These are phyloP conservation scores for Halictus quadricinctus DNA, from an alignment of 2,888 invertebrate species.

Conservation along the genomic window DNA sequence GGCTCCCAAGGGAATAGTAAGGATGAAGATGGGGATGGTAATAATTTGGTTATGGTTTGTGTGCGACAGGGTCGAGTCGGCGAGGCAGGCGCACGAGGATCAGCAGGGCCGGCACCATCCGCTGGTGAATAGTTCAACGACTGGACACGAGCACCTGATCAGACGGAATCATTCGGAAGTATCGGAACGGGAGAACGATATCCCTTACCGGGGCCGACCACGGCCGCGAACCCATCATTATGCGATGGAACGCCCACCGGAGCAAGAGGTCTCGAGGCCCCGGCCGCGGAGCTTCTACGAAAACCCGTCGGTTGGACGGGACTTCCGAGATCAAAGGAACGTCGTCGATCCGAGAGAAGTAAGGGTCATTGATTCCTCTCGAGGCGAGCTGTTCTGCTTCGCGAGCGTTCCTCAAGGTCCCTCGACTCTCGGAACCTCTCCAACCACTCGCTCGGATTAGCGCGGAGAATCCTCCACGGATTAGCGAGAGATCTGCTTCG, in stretches of 20 bases:
- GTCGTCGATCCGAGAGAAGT: slow-evolving; percentile 75
- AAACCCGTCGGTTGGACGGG: slow-evolving; percentile 76
- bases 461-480: neutral
- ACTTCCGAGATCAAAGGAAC: slow-evolving; percentile 76
- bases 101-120: slow-evolving; percentile 70
- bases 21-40: neutral
- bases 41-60: slow-evolving; percentile 2
- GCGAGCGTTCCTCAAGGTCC: neutral
- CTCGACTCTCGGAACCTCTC: neutral
- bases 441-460: neutral
- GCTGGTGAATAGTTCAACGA: slow-evolving; percentile 64
- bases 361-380: slow-evolving; percentile 44
- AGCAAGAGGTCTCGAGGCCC: slow-evolving; percentile 75
- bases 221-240: slow-evolving; percentile 78
- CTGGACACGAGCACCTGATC: slow-evolving; percentile 67
- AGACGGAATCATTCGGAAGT: slow-evolving; percentile 76
- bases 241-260: slow-evolving; percentile 72
- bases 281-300: slow-evolving; percentile 81
- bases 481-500: neutral
- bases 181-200: slow-evolving; percentile 75
- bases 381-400: neutral
- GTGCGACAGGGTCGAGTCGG: slow-evolving; percentile 69
- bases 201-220: slow-evolving; percentile 73
- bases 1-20: no score
- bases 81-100: slow-evolving; percentile 76